Evolutionary conservation across 2,888 invertebrate genomes (phyloP).

Genomic region (Ditula angustiorana): DNA sequence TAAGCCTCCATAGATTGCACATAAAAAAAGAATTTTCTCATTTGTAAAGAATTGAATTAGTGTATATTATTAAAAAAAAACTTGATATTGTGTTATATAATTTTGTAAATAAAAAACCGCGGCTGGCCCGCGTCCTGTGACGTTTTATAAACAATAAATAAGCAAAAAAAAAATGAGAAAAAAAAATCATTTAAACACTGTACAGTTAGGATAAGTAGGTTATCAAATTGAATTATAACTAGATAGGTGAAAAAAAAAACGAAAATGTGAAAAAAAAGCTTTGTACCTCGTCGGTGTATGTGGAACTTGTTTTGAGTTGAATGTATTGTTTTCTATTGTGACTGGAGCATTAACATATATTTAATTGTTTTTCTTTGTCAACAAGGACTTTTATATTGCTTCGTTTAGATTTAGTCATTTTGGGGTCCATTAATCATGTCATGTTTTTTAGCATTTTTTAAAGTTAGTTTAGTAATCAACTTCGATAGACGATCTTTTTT

Average conservation of each 20-base stretch:
- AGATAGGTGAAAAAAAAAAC: constrained; percentile 39
- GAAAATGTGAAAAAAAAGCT: constrained; percentile 39
- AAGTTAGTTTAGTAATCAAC: neutral
- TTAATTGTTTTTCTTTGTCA: neutral
- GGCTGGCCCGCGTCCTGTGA: constrained; percentile 32
- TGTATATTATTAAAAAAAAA: neutral
- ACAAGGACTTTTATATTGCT: constrained; percentile 3
- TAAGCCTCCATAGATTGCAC: neutral
- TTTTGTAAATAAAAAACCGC: constrained; percentile 19
- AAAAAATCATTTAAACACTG: constrained; percentile 35
- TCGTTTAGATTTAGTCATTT: neutral
- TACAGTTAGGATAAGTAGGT: constrained; percentile 35
- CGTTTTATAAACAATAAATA: constrained; percentile 37
- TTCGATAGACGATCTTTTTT: too few species aligned
- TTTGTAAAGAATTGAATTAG: neutral
- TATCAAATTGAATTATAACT: constrained; percentile 38
- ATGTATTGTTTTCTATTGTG: constrained; percentile 23
- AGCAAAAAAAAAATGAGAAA: constrained; percentile 39
- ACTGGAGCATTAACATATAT: constrained; percentile 1
- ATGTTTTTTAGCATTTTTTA: neutral
- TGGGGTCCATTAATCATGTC: neutral
- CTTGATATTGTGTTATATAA: constrained; percentile 1
- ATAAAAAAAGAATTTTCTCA: neutral
- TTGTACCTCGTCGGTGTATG: constrained; percentile 30
- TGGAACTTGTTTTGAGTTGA: constrained; percentile 23